A percentile compares a stretch with the other conserved stretches of the same genome.
phyloP scores from a whole-genome alignment of 2,888 invertebrate genomes.

The Therioaphis trifolii region DNA sequence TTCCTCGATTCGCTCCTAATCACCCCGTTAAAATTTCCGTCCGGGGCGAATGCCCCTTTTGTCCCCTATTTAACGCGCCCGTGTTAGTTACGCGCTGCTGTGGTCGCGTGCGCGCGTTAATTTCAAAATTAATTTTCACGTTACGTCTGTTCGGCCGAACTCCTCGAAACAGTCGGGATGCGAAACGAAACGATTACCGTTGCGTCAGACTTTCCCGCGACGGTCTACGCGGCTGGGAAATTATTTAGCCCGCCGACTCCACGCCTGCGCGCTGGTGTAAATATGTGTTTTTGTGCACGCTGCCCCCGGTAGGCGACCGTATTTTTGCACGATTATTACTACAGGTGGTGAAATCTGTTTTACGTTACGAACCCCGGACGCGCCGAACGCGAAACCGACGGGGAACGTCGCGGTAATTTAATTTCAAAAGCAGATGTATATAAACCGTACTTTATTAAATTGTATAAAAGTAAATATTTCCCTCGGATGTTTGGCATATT shows the following conservation, averaged over 20 bases:
- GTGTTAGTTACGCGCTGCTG: too few species aligned
- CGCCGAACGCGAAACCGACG: background rate
- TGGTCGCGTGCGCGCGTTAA: too few species aligned
- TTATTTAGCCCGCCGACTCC: background rate
- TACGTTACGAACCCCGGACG: background rate
- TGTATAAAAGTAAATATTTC: slow-evolving; percentile 53
- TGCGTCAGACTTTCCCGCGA: background rate
- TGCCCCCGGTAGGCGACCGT: too few species aligned
- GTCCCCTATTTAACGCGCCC: too few species aligned
- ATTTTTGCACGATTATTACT: background rate
- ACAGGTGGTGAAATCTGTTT: background rate
- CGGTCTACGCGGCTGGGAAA: background rate
- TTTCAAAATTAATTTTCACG: too few species aligned
- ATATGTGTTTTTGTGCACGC: too few species aligned
- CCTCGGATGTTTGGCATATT: slow-evolving; percentile 45
- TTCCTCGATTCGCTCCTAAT: too few species aligned
- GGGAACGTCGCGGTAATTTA: slow-evolving; percentile 17
- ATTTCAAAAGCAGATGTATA: slow-evolving; percentile 37
- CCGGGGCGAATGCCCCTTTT: too few species aligned
- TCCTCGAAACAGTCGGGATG: background rate
- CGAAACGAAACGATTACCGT: background rate
- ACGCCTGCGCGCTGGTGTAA: background rate
- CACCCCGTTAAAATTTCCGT: too few species aligned
- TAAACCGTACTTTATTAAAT: slow-evolving; percentile 16
- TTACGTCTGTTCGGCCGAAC: too few species aligned